phyloP scores from a whole-genome alignment of 2,797 vertebrate species.

The Mallotus villosus region DNA sequence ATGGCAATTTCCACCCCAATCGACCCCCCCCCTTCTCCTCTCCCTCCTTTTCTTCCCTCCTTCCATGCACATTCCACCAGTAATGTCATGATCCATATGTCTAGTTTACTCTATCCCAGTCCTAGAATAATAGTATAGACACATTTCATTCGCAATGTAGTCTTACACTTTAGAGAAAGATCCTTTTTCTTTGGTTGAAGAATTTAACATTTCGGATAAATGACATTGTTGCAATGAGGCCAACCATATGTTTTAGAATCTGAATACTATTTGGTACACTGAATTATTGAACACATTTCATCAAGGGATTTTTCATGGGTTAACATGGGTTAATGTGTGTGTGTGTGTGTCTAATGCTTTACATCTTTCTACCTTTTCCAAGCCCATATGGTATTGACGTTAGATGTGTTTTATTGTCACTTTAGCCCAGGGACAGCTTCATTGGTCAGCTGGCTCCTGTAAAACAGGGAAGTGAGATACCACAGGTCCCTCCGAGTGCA shows the following conservation, averaged over 20 bases:
- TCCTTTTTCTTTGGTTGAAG: no score
- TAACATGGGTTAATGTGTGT: slow-evolving; percentile 4
- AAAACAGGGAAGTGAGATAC: slow-evolving; percentile 57
- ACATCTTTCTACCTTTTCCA: slow-evolving; percentile 20
- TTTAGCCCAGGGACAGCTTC: slow-evolving; percentile 46
- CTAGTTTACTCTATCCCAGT: not conserved
- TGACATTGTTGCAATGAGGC: no score
- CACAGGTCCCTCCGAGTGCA: slow-evolving; percentile 33
- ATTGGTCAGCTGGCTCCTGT: slow-evolving; percentile 63
- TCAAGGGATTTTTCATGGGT: no score
- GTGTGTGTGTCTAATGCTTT: not conserved
- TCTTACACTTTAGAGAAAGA: no score
- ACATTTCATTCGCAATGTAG: no score
- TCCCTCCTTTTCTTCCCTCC: slow-evolving; percentile 1
- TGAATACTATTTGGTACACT: not conserved
- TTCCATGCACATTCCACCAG: slow-evolving; percentile 24
- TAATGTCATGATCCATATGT: not conserved
- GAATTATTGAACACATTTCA: not conserved
- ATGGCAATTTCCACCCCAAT: slow-evolving; percentile 56
- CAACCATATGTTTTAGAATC: no score
- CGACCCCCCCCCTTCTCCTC: not conserved
- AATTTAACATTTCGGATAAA: no score
- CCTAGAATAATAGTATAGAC: no score
- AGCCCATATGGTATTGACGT: slow-evolving; percentile 54
- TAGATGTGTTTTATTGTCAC: slow-evolving; percentile 64